Conservation (phyloP, 2,888 invertebrate species). For the Hirtodrosophila duncani region DNA sequence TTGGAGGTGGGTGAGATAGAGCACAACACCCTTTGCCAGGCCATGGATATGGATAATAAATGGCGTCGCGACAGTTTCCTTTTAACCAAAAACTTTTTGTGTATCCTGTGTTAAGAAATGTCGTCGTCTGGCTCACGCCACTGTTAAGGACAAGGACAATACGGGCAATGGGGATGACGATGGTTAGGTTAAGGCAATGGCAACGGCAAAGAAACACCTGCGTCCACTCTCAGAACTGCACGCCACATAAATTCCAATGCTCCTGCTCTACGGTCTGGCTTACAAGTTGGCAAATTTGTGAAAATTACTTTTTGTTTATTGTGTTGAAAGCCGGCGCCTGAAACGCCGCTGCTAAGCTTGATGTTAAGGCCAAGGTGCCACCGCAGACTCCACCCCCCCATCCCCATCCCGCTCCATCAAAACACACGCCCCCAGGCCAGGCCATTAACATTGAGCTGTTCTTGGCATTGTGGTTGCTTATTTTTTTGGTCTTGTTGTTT, state of each 20-base stretch:
- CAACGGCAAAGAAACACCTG: slow-evolving; percentile 57
- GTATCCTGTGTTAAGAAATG: slow-evolving; percentile 70
- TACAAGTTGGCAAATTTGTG: slow-evolving; percentile 77
- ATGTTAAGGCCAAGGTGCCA: slow-evolving; percentile 61
- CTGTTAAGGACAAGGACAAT: no score
- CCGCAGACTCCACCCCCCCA: slow-evolving; percentile 31
- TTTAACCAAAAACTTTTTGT: slow-evolving; percentile 64
- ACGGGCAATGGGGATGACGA: no score
- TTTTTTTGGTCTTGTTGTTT: slow-evolving; percentile 49
- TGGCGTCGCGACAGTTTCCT: slow-evolving; percentile 77
- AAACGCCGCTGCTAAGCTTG: slow-evolving; percentile 55
- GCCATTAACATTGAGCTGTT: slow-evolving; percentile 60
- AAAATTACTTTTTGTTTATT: slow-evolving; percentile 77
- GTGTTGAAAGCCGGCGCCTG: slow-evolving; percentile 59
- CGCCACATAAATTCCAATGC: slow-evolving; percentile 76
- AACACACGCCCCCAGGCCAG: slow-evolving; percentile 5
- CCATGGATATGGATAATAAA: slow-evolving; percentile 76
- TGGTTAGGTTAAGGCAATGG: neutral
- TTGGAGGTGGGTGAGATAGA: slow-evolving; percentile 7
- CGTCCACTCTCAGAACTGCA: slow-evolving; percentile 70
- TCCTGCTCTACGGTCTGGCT: slow-evolving; percentile 60
- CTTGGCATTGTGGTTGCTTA: slow-evolving; percentile 35
- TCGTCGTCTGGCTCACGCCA: slow-evolving; percentile 39
- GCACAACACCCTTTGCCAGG: no score
- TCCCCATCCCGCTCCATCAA: slow-evolving; percentile 3